phyloP scores from a whole-genome alignment of 2,797 vertebrate species.

The Parotocinclus haroldoi region DNA sequence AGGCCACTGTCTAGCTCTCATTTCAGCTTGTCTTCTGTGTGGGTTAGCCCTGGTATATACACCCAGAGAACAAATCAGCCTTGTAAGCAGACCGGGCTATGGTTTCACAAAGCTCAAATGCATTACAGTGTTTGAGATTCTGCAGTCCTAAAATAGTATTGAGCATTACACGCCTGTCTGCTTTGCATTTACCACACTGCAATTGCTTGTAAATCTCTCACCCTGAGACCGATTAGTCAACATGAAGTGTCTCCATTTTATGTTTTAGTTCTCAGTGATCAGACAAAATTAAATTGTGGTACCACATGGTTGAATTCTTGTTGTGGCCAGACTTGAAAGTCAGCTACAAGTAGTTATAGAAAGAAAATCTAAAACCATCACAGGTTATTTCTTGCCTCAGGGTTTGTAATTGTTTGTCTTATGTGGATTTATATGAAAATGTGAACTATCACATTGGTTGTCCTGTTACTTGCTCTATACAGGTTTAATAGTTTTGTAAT shows the following conservation, averaged over 20 bases:
- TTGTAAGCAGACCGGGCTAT: slow-evolving; percentile 27
- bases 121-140: not conserved
- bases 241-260: slow-evolving; percentile 83
- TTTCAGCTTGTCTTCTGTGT: slow-evolving; percentile 37
- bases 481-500: no score
- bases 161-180: slow-evolving; percentile 7
- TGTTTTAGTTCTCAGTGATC: slow-evolving; percentile 79
- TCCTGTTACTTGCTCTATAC: no score
- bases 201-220: slow-evolving; percentile 37
- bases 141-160: slow-evolving; percentile 2
- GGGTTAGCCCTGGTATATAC: slow-evolving; percentile 42
- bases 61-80: slow-evolving; percentile 46
- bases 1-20: slow-evolving; percentile 28
- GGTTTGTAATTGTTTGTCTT: no score
- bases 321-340: slow-evolving; percentile 10
- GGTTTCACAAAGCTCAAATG: slow-evolving; percentile 1
- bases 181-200: not conserved
- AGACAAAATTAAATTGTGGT: slow-evolving; percentile 86
- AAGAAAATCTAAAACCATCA: no score
- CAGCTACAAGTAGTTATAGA: no score
- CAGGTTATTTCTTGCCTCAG: no score
- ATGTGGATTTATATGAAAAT: no score
- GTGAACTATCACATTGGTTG: no score
- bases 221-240: slow-evolving; percentile 81
- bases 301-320: slow-evolving; percentile 66